These are phyloP conservation scores for Dendrocincla tyrannina DNA, from an alignment of 2,797 vertebrate species.

Conservation along the genomic window DNA sequence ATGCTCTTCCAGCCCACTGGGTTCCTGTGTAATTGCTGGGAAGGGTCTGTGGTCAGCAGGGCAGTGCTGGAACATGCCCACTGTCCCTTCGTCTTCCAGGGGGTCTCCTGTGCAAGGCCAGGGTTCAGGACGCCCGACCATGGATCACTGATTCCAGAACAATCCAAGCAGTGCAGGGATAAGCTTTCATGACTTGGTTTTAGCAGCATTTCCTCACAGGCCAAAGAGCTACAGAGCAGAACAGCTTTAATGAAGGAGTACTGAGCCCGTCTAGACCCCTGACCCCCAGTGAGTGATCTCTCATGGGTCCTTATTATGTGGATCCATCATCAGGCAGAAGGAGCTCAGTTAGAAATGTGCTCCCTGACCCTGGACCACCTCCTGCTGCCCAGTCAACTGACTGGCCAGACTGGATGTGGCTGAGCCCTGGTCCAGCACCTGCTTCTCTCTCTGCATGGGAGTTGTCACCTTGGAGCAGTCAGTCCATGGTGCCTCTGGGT, in stretches of 20 bases:
- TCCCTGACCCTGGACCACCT: background rate
- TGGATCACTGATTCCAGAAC: background rate
- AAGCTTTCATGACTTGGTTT: background rate
- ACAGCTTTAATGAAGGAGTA: background rate
- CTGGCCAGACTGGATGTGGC: background rate
- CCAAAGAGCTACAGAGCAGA: background rate
- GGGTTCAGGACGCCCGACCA: background rate
- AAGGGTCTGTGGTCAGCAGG: background rate
- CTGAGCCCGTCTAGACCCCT: background rate
- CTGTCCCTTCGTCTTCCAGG: background rate
- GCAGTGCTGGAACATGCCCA: background rate
- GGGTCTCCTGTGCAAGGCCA: background rate
- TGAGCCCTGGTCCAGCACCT: background rate
- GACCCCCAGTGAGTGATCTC: background rate
- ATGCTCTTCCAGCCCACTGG: background rate
- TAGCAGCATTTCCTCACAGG: background rate
- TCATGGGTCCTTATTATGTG: background rate
- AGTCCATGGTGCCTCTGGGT: fast-evolving
- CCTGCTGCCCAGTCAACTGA: fast-evolving
- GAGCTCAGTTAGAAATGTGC: background rate
- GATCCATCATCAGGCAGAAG: background rate
- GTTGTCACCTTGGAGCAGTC: background rate
- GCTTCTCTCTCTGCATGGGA: background rate
- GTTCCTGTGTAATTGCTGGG: background rate
- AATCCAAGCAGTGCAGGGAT: background rate